These are phyloP conservation scores for Acanthis flammea DNA, from an alignment of 2,797 vertebrate genomes.

Conservation along the genomic window DNA sequence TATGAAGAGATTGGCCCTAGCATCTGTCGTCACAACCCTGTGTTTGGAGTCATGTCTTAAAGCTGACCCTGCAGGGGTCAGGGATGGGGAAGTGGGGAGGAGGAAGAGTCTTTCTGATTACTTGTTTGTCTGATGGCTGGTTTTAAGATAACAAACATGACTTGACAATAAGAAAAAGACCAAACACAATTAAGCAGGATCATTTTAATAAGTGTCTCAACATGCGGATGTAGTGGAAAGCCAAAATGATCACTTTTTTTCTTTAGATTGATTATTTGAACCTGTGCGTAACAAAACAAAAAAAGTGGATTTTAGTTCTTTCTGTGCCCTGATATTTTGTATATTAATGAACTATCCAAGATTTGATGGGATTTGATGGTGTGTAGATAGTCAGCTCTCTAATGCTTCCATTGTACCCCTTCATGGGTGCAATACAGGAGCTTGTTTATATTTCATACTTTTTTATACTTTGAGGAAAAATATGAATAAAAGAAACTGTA, in stretches of 20 bases:
- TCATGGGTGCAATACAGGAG: slow-evolving; percentile 76
- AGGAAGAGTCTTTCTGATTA: slow-evolving; percentile 77
- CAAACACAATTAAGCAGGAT: slow-evolving; percentile 83
- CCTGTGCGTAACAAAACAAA: slow-evolving; percentile 79
- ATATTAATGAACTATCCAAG: slow-evolving; percentile 80
- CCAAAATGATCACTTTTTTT: slow-evolving; percentile 80
- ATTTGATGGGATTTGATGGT: slow-evolving; percentile 82
- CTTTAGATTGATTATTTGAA: slow-evolving; percentile 83
- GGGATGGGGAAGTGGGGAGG: slow-evolving; percentile 69
- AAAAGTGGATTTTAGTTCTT: slow-evolving; percentile 83
- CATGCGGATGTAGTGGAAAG: slow-evolving; percentile 80
- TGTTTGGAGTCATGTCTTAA: slow-evolving; percentile 99
- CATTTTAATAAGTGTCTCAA: slow-evolving; percentile 85
- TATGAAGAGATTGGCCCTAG: slow-evolving; percentile 98
- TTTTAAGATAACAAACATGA: slow-evolving; percentile 76
- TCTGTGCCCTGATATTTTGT: slow-evolving; percentile 86
- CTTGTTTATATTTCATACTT: slow-evolving; percentile 94
- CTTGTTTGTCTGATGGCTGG: slow-evolving; percentile 79
- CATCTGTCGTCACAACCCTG: slow-evolving; percentile 99
- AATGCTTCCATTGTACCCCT: slow-evolving; percentile 78
- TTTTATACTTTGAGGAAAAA: slow-evolving; percentile 89
- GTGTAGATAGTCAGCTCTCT: slow-evolving; percentile 82
- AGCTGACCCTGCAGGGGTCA: slow-evolving; percentile 64
- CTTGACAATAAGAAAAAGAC: slow-evolving; percentile 78
- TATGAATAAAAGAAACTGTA: slow-evolving; percentile 72